Base-by-base conservation (phyloP, 2,113 vertebrate genomes). In the Bujurquina vittata region DNA sequence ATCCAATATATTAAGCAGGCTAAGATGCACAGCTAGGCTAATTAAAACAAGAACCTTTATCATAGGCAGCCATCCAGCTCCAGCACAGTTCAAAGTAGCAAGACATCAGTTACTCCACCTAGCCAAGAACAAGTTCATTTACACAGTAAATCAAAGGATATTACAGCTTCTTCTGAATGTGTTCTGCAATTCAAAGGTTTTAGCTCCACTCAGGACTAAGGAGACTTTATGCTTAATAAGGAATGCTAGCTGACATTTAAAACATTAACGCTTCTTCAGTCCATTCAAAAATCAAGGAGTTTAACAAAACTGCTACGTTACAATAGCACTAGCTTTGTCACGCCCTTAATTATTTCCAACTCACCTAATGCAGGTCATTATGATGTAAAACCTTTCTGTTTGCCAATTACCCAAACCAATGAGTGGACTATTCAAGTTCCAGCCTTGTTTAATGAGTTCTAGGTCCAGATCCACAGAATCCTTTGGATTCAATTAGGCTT, bases 401-500 rank as follows among this genome's bases (percentile, higher is more conserved):
- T 17, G 5, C 63, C 85, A 81, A 92, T 90, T 89, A 86, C 61
- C 83, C 80, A 83, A 77, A 80, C 63, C 77, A 74, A 60, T 31
- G 17, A 87, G 35, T n/a, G 81, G 81, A 62, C 84, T 37, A 58
- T 49, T 87, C 49, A 58, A 77, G 54, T 75, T 61, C 23, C 10
- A 18, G 57, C 14, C 79, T 75, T 35, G 59, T 85, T 90, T 86
- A 85, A 89, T 65, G 62, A 79, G 78, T 43, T 54, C 58, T 58
- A 22, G 22, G 17, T 62, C 15, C 75, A 9, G 18, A 79, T 40
- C 59, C 55, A 69, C 59, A 59, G 69, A 84, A 77, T 75, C 82
- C 82, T 77, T 67, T 62, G 69, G 69, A 87, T 87, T 85, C 80
- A 87, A 87, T 90, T 79, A 89, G 57, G 40, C 67, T 54, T 22